A percentile compares a stretch with the other conserved stretches of the same genome.
These are phyloP conservation scores for Meta bourneti DNA, from an alignment of 2,888 invertebrate genomes.

Conservation along the genomic window DNA sequence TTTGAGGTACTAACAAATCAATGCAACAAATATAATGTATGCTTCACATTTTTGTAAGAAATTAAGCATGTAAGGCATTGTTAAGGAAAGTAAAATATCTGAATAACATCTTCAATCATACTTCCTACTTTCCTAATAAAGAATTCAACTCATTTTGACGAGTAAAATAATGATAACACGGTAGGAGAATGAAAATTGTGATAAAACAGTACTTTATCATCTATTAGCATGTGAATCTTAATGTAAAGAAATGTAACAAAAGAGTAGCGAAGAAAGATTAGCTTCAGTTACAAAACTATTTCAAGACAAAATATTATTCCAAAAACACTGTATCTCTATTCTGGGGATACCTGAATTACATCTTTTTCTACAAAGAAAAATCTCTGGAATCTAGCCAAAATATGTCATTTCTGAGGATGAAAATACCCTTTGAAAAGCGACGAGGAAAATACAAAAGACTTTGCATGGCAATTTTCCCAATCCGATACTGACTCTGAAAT, in stretches of 20 bases:
- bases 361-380: conserved; percentile 5
- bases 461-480: conserved; percentile 44
- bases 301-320: conserved; percentile 10
- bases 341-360: conserved; percentile 12
- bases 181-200: too few relatives aligned
- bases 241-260: background rate
- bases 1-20: too few relatives aligned
- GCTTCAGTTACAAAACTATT: conserved; percentile 15
- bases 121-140: too few relatives aligned
- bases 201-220: too few relatives aligned
- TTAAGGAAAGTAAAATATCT: too few relatives aligned
- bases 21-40: too few relatives aligned
- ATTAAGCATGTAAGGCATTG: too few relatives aligned
- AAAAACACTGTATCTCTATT: background rate
- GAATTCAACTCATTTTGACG: too few relatives aligned
- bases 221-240: background rate
- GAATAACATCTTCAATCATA: too few relatives aligned
- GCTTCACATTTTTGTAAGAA: too few relatives aligned
- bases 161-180: too few relatives aligned
- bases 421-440: background rate
- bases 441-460: background rate
- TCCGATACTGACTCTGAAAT: background rate
- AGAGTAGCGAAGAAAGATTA: background rate
- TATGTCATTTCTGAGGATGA: conserved; percentile 23
- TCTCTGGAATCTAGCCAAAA: conserved; percentile 31